These are phyloP conservation scores for Cheilosia urbana DNA, from an alignment of 2,888 invertebrate species.

Conservation along the genomic window DNA sequence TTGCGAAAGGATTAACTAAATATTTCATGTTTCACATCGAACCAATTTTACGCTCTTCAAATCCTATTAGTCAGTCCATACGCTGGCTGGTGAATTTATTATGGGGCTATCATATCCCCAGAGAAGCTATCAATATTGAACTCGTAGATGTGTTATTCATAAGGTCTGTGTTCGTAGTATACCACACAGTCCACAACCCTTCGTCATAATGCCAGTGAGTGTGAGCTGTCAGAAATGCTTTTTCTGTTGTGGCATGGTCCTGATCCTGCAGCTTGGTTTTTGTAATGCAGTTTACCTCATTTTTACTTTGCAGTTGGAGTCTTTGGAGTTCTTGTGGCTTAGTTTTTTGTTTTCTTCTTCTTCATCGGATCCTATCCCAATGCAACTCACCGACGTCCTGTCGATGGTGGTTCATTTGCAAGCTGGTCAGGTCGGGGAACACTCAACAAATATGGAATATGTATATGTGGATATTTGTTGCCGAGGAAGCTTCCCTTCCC, in stretches of 20 bases:
- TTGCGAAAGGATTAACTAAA: slow-evolving; percentile 83
- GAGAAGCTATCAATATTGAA: slow-evolving; percentile 76
- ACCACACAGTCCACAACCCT: slow-evolving; percentile 4
- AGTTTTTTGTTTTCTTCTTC: slow-evolving; percentile 37
- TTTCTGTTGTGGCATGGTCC: slow-evolving; percentile 35
- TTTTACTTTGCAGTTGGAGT: slow-evolving; percentile 23
- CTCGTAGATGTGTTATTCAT: slow-evolving; percentile 73
- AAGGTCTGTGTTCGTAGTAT: slow-evolving; percentile 18
- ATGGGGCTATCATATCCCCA: slow-evolving; percentile 74
- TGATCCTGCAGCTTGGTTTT: slow-evolving; percentile 52
- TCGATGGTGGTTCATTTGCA: slow-evolving; percentile 33
- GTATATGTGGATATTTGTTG: slow-evolving; percentile 63
- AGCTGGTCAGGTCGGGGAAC: slow-evolving; percentile 60
- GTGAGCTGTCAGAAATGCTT: slow-evolving; percentile 60
- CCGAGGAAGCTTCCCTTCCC: slow-evolving; percentile 36
- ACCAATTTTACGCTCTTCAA: slow-evolving; percentile 84
- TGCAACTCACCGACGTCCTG: not conserved
- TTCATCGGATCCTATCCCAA: slow-evolving; percentile 40
- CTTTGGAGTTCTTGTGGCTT: slow-evolving; percentile 47
- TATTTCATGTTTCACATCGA: slow-evolving; percentile 84
- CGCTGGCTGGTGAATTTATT: slow-evolving; percentile 76
- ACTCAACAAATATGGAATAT: slow-evolving; percentile 68
- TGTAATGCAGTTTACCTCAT: slow-evolving; percentile 57
- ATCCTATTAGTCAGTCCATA: slow-evolving; percentile 84
- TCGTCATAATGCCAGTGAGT: slow-evolving; percentile 47